Conservation (phyloP, 2,888 invertebrate species). For the Ashinkailepas kermadecensis region DNA sequence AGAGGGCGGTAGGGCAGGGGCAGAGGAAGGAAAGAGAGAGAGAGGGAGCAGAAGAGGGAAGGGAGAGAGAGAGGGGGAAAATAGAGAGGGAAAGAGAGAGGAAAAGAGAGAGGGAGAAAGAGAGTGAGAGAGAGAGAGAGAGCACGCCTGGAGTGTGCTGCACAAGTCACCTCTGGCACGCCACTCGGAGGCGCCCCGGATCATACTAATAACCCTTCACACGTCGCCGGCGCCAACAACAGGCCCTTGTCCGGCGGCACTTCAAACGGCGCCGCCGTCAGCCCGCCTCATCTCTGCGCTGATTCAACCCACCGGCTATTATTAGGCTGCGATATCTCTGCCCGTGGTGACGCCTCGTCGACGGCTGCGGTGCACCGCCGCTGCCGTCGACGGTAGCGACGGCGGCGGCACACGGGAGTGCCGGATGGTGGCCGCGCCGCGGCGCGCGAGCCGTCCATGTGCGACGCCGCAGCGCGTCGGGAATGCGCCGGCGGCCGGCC, state of each 20-base stretch:
- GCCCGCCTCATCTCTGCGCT: not conserved
- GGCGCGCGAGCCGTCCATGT: not conserved
- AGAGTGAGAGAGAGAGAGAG: too few species aligned
- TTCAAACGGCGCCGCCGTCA: slow-evolving; percentile 4
- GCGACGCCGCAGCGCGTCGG: not conserved
- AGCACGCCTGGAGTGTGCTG: not conserved
- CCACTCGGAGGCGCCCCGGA: not conserved
- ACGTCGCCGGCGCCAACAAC: not conserved
- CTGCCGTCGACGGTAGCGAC: not conserved
- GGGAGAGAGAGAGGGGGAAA: too few species aligned
- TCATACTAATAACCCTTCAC: slow-evolving; percentile 14
- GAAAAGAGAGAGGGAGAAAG: too few species aligned
- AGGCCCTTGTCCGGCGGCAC: not conserved
- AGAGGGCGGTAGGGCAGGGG: too few species aligned
- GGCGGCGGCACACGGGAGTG: not conserved
- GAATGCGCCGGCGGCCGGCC: not conserved
- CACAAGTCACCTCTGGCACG: not conserved
- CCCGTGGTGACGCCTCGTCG: too few species aligned
- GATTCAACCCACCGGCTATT: not conserved
- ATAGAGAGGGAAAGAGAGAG: too few species aligned
- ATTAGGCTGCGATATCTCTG: not conserved
- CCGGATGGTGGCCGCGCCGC: not conserved
- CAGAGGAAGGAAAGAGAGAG: too few species aligned
- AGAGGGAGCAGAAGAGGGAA: too few species aligned
- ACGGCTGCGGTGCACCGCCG: too few species aligned